phyloP scores from a whole-genome alignment of 2,113 vertebrate genomes.

The Laticauda colubrina region DNA sequence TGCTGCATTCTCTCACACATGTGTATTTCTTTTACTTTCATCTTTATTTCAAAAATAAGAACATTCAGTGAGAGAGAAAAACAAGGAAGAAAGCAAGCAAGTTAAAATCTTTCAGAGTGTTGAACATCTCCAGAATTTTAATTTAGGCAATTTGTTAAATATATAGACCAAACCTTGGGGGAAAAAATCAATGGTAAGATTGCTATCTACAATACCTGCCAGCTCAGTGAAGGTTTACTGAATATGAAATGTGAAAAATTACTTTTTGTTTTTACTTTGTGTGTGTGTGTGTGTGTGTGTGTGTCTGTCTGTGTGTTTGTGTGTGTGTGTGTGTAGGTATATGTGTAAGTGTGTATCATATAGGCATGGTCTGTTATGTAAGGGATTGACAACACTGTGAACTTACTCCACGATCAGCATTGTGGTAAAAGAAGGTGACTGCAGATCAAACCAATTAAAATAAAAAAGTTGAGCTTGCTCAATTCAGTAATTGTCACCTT shows the following conservation, averaged over 20 bases:
- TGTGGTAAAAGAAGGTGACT: neutral
- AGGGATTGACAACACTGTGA: neutral
- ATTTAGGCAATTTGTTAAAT: neutral
- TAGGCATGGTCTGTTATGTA: neutral
- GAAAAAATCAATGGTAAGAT: neutral
- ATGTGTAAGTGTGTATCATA: neutral
- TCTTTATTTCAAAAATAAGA: neutral
- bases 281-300: neutral
- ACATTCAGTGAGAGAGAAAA: neutral
- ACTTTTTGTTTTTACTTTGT: neutral
- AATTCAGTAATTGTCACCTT: neutral
- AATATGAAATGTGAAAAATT: neutral
- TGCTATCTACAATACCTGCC: neutral
- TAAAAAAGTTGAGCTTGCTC: neutral
- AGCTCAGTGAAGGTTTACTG: neutral
- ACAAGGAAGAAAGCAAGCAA: neutral
- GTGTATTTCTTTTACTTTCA: neutral
- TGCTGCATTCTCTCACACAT: neutral
- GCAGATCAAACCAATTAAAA: neutral
- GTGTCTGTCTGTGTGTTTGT: neutral
- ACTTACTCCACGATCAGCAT: neutral
- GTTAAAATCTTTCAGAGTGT: neutral
- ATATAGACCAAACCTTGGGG: neutral
- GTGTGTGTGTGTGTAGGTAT: neutral
- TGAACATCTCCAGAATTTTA: neutral